Evolutionary conservation across 1,140 invertebrate genomes (phyloP), one percentile per base, ranked within the genome.

Genomic region (Sipha flava): DNA sequence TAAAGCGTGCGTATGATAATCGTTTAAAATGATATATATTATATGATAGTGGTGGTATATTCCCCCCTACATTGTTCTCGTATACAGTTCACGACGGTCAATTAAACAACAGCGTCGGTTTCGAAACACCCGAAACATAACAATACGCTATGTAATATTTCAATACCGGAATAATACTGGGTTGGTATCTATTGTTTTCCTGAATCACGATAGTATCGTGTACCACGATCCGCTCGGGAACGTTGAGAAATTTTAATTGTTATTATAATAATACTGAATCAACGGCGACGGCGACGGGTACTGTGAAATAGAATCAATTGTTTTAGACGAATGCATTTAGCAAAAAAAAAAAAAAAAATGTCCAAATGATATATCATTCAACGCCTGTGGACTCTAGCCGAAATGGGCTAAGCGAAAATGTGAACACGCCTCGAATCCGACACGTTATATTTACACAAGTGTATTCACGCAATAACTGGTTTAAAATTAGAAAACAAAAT

Each of bases 181-280:
- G 49, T 57, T 37, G 49, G 14, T n/a, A n/a, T 47, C 73, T 18
- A 77, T 77, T 77, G 73, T 77, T 77, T 77, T 59, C 31, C 73
- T 18, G 34, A 34, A 57, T 34, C 73, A n/a, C 49, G 49, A 57
- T 57, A 26, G 34, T 59, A 77, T 77, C 73, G 73, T 59, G 52
- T 43, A 12, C 52, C 72, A 75, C 72, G 72, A 75, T 18, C 23
- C 26, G 45, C 9, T 34, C 52, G 34, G 14, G n/a, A 77, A 23
- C 31, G 73, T 77, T 77, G 73, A 57, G 73, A 77, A 77, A 77
- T 77, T 59, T 59, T 77, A 77, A 77, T 77, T 59, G 52, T 40
- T 77, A 18, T 54, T 26, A n/a, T 64, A 37, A 40, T 57, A 57
- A 29, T 68, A 43, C 23, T 16, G 23, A 23, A 40, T 12, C 18